Conservation (phyloP, 1,140 invertebrate species). For the Onthophagus taurus region DNA sequence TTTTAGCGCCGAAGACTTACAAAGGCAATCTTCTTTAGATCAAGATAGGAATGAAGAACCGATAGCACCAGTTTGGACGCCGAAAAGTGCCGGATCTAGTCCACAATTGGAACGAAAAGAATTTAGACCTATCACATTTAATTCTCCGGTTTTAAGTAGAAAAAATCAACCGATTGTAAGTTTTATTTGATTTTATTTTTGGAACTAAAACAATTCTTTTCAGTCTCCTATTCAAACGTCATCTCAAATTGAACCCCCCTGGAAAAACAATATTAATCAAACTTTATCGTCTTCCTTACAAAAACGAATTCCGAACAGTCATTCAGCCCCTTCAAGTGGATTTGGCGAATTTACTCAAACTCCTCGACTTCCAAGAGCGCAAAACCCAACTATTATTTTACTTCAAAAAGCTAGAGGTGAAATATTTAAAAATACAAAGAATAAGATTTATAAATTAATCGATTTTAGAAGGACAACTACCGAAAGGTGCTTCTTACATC, state of each 20-base stretch:
- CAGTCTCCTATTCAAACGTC: neutral
- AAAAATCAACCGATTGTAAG: conserved; percentile 31
- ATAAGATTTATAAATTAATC: conserved; percentile 10
- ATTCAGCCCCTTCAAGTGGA: conserved; percentile 52
- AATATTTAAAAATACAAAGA: neutral
- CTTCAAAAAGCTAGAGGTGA: conserved; percentile 82
- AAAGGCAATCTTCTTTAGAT: neutral
- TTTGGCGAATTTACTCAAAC: conserved; percentile 43
- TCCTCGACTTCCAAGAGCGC: conserved; percentile 59
- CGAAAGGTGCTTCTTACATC: conserved; percentile 64
- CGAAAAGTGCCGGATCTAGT: conserved; percentile 54
- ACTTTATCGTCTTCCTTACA: conserved; percentile 38
- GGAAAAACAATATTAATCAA: conserved; percentile 32
- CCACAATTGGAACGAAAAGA: conserved; percentile 53
- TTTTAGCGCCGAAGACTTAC: neutral
- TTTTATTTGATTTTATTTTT: neutral
- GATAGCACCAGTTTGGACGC: conserved; percentile 63
- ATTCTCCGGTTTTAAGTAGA: conserved; percentile 54
- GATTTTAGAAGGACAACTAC: conserved; percentile 71
- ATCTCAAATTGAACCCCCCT: conserved; percentile 31
- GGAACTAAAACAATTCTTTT: neutral
- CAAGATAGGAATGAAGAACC: conserved; percentile 35
- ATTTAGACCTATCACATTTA: conserved; percentile 70
- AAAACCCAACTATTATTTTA: conserved; percentile 80
- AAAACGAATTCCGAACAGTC: conserved; percentile 51